phyloP scores from a whole-genome alignment of 2,888 invertebrate genomes.

The Heliconius sara region DNA sequence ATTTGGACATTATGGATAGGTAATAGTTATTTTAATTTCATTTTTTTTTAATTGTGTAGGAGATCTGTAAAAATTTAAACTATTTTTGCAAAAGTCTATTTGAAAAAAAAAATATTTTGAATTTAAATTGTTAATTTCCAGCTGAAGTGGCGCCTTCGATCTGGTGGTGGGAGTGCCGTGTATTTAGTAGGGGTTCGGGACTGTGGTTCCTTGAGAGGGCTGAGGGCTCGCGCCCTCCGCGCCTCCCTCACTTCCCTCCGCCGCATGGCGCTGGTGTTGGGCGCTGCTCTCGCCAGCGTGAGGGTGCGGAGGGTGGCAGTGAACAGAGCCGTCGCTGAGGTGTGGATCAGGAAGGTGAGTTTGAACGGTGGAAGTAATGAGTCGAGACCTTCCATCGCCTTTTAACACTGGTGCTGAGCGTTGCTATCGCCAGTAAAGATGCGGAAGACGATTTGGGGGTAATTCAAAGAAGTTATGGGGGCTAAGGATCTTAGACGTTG shows the following conservation, averaged over 20 bases:
- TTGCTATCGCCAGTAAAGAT: constrained; percentile 82
- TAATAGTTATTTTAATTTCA: no score
- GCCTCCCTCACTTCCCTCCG: constrained; percentile 93
- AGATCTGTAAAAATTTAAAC: no score
- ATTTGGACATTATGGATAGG: no score
- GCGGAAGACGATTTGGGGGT: constrained; percentile 52
- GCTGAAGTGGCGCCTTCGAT: constrained; percentile 98
- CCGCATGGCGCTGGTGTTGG: constrained; percentile 94
- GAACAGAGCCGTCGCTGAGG: constrained; percentile 91
- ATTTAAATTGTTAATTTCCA: constrained; percentile 53
- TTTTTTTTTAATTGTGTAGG: no score
- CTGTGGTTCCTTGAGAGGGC: constrained; percentile 93
- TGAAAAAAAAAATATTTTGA: no score
- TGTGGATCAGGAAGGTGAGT: constrained; percentile 89
- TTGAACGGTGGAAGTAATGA: no score
- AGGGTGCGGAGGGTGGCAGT: constrained; percentile 66
- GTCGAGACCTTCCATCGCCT: constrained; percentile 87
- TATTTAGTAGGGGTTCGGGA: constrained; percentile 98
- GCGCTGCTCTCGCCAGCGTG: constrained; percentile 86
- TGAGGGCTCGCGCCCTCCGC: constrained; percentile 92
- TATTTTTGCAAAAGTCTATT: no score
- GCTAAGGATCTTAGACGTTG: no score
- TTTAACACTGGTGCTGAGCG: constrained; percentile 95
- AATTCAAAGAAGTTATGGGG: no score
- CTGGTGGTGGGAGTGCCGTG: constrained; percentile 96